phyloP scores from a whole-genome alignment of 2,888 invertebrate genomes.

The Alloplasta piceator region DNA sequence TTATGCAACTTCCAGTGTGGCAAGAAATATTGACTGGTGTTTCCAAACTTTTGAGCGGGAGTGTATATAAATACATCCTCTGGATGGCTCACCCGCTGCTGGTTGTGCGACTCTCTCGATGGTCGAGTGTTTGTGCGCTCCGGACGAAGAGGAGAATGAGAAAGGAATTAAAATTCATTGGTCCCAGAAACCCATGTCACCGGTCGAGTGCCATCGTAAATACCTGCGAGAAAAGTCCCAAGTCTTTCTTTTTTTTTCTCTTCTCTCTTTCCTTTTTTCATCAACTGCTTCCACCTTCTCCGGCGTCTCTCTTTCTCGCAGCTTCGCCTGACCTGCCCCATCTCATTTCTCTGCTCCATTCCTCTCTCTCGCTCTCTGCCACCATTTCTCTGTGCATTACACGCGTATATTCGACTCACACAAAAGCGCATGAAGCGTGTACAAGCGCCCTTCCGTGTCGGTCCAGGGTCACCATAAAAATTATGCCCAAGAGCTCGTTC shows the following conservation, averaged over 20 bases:
- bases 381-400: constrained; percentile 4
- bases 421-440: constrained; percentile 31
- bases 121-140: constrained; percentile 34
- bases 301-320: constrained; percentile 19
- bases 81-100: not conserved
- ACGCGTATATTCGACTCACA: constrained; percentile 1
- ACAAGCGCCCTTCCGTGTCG: constrained; percentile 64
- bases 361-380: constrained; percentile 29
- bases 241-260: constrained; percentile 27
- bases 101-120: not conserved
- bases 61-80: too few relatives aligned
- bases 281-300: constrained; percentile 16
- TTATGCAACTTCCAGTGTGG: too few relatives aligned
- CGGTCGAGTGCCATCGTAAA: constrained; percentile 82
- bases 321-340: constrained; percentile 50
- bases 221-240: constrained; percentile 74
- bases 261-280: constrained; percentile 20
- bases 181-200: constrained; percentile 82
- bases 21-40: too few relatives aligned
- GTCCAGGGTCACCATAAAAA: constrained; percentile 77
- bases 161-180: constrained; percentile 83
- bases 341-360: constrained; percentile 25
- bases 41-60: too few relatives aligned
- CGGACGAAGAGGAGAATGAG: constrained; percentile 59
- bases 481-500: constrained; percentile 74